phyloP scores from a whole-genome alignment of 37 sponge, comb jelly and placozoan genomes.

The Ianthella basta region DNA sequence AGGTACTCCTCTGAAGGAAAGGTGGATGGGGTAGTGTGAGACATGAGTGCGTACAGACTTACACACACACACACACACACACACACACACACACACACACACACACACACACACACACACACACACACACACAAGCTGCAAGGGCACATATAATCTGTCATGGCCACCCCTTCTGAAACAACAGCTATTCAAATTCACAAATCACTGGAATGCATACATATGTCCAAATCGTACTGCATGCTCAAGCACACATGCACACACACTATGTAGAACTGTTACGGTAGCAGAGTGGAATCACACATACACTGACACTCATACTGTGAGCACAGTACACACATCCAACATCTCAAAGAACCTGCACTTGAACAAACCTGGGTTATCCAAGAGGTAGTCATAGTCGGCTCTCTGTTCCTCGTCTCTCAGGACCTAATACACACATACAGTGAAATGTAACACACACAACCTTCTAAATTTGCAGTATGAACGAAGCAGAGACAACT shows the following conservation, averaged over 20 bases:
- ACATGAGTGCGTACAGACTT: neutral
- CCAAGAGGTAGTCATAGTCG: slow-evolving; percentile 84
- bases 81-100: neutral
- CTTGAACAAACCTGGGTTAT: slow-evolving; percentile 65
- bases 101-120: neutral
- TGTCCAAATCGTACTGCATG: neutral
- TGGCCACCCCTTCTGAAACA: no score
- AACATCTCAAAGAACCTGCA: no score
- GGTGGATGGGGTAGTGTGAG: slow-evolving; percentile 7
- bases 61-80: neutral
- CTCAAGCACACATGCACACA: neutral
- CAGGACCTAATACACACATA: slow-evolving; percentile 35
- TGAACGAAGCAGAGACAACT: no score
- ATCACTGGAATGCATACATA: no score
- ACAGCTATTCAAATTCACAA: no score
- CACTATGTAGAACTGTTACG: neutral
- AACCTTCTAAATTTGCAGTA: no score
- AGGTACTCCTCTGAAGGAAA: slow-evolving; percentile 70
- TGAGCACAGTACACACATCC: no score
- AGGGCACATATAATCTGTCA: no score
- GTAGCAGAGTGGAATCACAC: no score
- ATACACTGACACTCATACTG: no score
- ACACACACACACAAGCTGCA: no score
- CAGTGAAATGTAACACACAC: no score
- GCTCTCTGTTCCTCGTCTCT: slow-evolving; percentile 71